Evolutionary conservation across 1,140 invertebrate species (phyloP), one percentile per base, ranked within the genome.

Genomic region (Drosophila erecta): DNA sequence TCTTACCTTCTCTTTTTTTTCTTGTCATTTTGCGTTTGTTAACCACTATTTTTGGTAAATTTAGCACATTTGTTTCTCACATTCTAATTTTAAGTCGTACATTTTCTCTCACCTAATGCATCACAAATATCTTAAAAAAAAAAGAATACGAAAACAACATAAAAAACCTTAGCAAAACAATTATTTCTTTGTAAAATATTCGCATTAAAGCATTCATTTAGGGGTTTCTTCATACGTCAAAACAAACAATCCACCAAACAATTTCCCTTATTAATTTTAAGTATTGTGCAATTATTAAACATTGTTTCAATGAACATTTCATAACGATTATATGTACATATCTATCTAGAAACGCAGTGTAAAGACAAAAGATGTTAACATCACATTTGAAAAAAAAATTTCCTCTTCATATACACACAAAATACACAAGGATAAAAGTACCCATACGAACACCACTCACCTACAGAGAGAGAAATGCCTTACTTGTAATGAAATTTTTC

Each of bases 11-110:
- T 54, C 51, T 55, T 61, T 55, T 56, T 57, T 57, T 59, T 61
- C 60, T 49, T 59, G 61, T 77, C 51, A 65, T 59, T 60, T 64
- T 70, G 38, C 50, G 66, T 47, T 75, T 72, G 55, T 38, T 54
- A 73, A 50, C 67, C 64, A 49, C 59, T 43, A 43, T 50, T 67
- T 76, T 76, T 76, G 59, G 46, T 64, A 80, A 66, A 64, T 54
- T 58, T 67, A 72, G 66, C 76, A 72, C 59, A 76, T 85, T 74
- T 75, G 46, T 83, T 79, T 86, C 60, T 72, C 61, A 61, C 74
- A 83, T 83, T 54, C 37, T 81, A 83, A 83, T 71, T 50, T 79
- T 86, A 86, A 87, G 83, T 72, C 64, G 55, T 72, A 87, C 84
- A 71, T 79, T 83, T 56, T 79, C 55, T 61, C 55, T 66, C 59